Base-by-base conservation (phyloP, 2,888 invertebrate species). In the Lypha dubia region DNA sequence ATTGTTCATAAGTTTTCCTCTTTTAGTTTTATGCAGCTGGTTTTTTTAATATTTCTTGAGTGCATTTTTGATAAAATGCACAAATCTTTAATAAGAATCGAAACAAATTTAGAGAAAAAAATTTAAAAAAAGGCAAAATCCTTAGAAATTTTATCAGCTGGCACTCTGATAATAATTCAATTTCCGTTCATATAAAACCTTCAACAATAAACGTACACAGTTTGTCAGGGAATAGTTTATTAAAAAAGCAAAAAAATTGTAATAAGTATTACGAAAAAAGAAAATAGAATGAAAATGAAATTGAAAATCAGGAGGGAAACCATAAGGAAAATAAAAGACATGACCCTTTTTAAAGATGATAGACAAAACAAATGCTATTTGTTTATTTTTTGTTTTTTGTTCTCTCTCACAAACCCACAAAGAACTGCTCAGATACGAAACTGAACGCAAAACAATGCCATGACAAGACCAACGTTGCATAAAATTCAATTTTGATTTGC, bases 401-500 rank as follows among this genome's bases (percentile, higher is more conserved):
- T 35, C 35, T 22, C 11, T 11, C 15, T 28, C 8, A 46, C 22
- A 13, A 15, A 32, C n/a, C 32, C 32, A 41, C 20, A 32, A 63
- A 58, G 49, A 73, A 58, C 41, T 58, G 58, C 28, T 15, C 3
- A 22, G 28, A 41, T 3, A 49, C 22, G 17, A 53, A 46, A 46
- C 28, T 7, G n/a, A 79, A 79, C 49, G 41, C 84, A 80, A 84
- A 81, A 84, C 84, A 84, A 81, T 77, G 67, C 63, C 84, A 68
- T 81, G 84, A 77, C 84, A 77, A 44, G 70, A 84, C 68, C 80
- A 77, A 81, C 84, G 77, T 84, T 81, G 84, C 81, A 80, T 81
- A 84, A 84, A 84, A 84, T 84, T 84, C 84, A 84, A 84, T 84
- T 84, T 84, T 77, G 81, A 81, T 84, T 84, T 74, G 81, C 56